Evolutionary conservation across 2,888 invertebrate species (phyloP).

Genomic region (Oxytorus armatus): DNA sequence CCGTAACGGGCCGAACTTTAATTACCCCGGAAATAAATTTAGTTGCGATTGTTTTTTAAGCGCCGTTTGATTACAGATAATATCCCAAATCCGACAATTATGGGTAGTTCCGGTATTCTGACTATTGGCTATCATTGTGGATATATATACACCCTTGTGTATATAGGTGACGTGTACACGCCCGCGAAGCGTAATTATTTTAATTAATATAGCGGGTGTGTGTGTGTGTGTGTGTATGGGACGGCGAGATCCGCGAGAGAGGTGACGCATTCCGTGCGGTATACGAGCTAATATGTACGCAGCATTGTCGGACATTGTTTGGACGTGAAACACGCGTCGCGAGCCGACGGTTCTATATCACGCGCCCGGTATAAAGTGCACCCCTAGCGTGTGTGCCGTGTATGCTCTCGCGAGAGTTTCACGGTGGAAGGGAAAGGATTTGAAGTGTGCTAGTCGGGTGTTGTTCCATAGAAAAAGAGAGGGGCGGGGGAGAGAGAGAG

Average conservation of each 20-base stretch:
- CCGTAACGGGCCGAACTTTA: too few species aligned
- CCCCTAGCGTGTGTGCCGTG: conserved; percentile 30
- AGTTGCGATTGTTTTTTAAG: too few species aligned
- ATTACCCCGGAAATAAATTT: too few species aligned
- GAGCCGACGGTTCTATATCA: conserved; percentile 23
- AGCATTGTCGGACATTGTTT: conserved; percentile 84
- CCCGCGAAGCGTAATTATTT: conserved; percentile 68
- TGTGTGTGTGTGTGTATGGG: not conserved
- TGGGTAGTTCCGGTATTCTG: too few species aligned
- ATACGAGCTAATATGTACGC: conserved; percentile 81
- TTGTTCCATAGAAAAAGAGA: conserved; percentile 42
- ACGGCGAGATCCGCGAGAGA: conserved; percentile 63
- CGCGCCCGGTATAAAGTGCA: conserved; percentile 47
- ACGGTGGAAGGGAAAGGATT: conserved; percentile 33
- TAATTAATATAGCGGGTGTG: conserved; percentile 73
- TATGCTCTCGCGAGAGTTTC: conserved; percentile 41
- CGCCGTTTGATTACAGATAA: too few species aligned
- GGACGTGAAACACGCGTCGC: conserved; percentile 73
- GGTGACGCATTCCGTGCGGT: conserved; percentile 73
- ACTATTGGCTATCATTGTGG: too few species aligned
- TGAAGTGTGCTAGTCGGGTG: conserved; percentile 52
- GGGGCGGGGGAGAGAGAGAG: conserved; percentile 26
- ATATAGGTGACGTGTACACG: not conserved
- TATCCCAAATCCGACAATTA: too few species aligned
- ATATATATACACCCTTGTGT: too few species aligned